Base-by-base conservation (phyloP, 2,797 vertebrate genomes). In the Myotis myotis region DNA sequence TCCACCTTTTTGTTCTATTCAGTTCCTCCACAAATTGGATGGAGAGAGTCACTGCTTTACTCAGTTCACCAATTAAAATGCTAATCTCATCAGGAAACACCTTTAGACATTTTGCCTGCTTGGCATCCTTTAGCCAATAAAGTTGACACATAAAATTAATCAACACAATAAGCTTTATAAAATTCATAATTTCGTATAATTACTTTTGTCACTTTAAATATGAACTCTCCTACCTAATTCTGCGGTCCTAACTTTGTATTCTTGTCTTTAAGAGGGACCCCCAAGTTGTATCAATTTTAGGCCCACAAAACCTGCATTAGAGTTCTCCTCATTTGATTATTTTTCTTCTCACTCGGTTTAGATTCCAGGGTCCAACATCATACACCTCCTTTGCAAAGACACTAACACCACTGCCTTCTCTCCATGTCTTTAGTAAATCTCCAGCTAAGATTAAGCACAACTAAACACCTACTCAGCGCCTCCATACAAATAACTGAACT, bases 171-270 rank as follows among this genome's bases (percentile, higher is more conserved):
- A 55, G 38, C 49, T 57, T 95, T 90, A 74, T 70, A 87, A 66
- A 72, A 87, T 72, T 66, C 4, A 38, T 47, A 51, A 53, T 62
- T 64, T 88, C 28, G 62, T 89, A 4, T 38, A 89, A 86, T 41
- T 36, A 41, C 44, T 92, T 76, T 91, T 90, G n/a, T 76, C n/a
- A 87, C 78, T 85, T 23, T 49, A 81, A 80, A 66, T 55, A 79
- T 60, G 22, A 55, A 68, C n/a, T 68, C 55, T 38, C 10, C 53
- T 38, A 68, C 11, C 8, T 89, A 83, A 83, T 74, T 89, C 49
- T 90, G 13, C 41, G 72, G 55, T 87, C 19, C 38, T 80, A 70
- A 33, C 36, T 79, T 94, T 91, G 13, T 76, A 15, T 91, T 76
- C 68, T 62, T 64, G 1, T 64, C 80, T 86, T 81, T 85, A 87